Base-by-base conservation (phyloP, 2,888 invertebrate genomes). In the Epicampocera succincta region DNA sequence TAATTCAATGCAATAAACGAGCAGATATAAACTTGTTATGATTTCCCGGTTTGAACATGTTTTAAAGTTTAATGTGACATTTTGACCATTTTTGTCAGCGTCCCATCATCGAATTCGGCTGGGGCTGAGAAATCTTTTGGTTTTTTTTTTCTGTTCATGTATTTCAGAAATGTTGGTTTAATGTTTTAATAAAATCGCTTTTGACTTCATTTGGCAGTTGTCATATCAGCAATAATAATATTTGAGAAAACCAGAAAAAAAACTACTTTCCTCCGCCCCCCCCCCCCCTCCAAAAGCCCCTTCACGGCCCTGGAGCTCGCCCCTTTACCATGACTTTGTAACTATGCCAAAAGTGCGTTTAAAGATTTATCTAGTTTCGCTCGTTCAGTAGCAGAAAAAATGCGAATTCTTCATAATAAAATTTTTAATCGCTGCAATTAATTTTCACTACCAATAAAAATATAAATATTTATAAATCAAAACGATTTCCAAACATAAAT, bases 21-120 rank as follows among this genome's bases (percentile, higher is more conserved):
- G 15, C 33, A 33, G 33, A 33, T 65, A 82, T 46, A 78, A 74
- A 78, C 65, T 78, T 78, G 82, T 78, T 82, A 78, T 82, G 77
- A 74, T 82, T 78, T 81, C 69, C 48, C n/a, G 33, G 56, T 48
- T 72, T 65, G 54, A 75, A 75, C 60, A 61, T 76, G 54, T 46
- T 38, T 82, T 74, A 82, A 82, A 77, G 65, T 76, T 82, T 78
- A 71, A 78, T 82, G 69, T 82, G 82, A 82, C 82, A 82, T 82
- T 82, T 82, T 82, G 74, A 78, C 82, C 82, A 78, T 78, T 82
- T 58, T 50, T 60, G 60, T 44, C 60, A 33, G 33, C 11, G 48
- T 60, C 65, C 65, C 11, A 58, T 63, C 56, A 9, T 40, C 40
- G 13, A 50, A 29, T 25, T n/a, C 11, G 2, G 33, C 12, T 50